Evolutionary conservation across 2,888 invertebrate species (phyloP).

Genomic region (Esperia sulphurella): DNA sequence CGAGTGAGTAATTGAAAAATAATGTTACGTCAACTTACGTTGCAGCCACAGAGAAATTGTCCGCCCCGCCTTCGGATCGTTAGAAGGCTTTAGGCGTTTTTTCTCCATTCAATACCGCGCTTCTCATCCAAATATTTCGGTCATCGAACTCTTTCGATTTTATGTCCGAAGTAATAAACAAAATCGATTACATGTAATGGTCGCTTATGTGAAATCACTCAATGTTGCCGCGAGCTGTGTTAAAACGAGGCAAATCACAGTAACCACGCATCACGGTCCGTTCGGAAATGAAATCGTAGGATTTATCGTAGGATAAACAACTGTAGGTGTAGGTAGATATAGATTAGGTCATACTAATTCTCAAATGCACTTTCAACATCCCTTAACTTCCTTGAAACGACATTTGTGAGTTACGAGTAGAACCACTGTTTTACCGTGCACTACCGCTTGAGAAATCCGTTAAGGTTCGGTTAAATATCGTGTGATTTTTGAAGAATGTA

Average conservation of each 20-base stretch:
- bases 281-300: constrained; percentile 33
- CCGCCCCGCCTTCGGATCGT: constrained; percentile 54
- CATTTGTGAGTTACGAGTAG: no score
- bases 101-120: constrained; percentile 58
- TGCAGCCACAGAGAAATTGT: constrained; percentile 63
- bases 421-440: no score
- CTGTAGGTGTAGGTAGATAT: constrained; percentile 26
- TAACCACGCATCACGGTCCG: constrained; percentile 2
- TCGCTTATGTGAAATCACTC: constrained; percentile 59
- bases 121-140: constrained; percentile 40
- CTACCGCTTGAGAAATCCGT: not conserved
- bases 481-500: no score
- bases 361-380: not conserved
- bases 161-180: constrained; percentile 63
- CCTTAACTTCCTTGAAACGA: not conserved
- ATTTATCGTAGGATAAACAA: constrained; percentile 33
- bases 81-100: constrained; percentile 60
- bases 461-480: not conserved
- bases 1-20: constrained; percentile 58
- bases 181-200: constrained; percentile 56
- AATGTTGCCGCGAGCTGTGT: constrained; percentile 43
- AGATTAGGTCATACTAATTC: not conserved
- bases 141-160: constrained; percentile 56
- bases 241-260: constrained; percentile 38
- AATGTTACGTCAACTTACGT: constrained; percentile 48